Evolutionary conservation across 30 jellyfish, hydroid and myxozoan species (phyloP).

Genomic region (Nemopilema nomurai): DNA sequence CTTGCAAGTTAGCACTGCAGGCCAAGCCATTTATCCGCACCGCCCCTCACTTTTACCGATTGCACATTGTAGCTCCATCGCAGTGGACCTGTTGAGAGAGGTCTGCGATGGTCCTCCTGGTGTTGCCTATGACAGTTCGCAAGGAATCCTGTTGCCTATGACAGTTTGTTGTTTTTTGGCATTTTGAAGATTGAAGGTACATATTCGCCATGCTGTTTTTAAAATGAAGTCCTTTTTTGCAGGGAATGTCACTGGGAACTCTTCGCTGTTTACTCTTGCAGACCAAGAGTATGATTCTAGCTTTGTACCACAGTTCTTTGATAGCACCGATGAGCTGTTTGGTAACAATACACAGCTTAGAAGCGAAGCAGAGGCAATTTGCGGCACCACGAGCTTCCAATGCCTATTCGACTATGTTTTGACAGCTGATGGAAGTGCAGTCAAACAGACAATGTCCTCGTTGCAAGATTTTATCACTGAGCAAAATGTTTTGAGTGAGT

Average conservation of each 20-base stretch:
- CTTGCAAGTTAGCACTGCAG: no score
- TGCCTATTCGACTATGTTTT: conserved; percentile 61
- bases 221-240: not conserved
- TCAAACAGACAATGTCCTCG: conserved; percentile 2
- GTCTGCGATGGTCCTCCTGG: no score
- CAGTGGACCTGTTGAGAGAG: no score
- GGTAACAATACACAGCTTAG: conserved; percentile 33
- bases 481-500: conserved; percentile 39
- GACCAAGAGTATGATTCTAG: conserved; percentile 19
- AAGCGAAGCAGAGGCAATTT: conserved; percentile 22
- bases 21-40: no score
- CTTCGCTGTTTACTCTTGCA: conserved; percentile 36
- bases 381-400: conserved; percentile 35
- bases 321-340: conserved; percentile 16
- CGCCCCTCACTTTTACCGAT: no score
- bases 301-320: conserved; percentile 53
- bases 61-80: no score
- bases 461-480: conserved; percentile 10
- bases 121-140: no score
- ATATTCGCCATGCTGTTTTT: no score
- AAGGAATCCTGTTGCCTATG: no score
- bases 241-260: conserved; percentile 61
- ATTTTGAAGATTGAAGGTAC: no score
- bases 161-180: no score
- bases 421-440: conserved; percentile 37